Conservation (phyloP, 1,140 invertebrate genomes). For the Platyscapa corneri region DNA sequence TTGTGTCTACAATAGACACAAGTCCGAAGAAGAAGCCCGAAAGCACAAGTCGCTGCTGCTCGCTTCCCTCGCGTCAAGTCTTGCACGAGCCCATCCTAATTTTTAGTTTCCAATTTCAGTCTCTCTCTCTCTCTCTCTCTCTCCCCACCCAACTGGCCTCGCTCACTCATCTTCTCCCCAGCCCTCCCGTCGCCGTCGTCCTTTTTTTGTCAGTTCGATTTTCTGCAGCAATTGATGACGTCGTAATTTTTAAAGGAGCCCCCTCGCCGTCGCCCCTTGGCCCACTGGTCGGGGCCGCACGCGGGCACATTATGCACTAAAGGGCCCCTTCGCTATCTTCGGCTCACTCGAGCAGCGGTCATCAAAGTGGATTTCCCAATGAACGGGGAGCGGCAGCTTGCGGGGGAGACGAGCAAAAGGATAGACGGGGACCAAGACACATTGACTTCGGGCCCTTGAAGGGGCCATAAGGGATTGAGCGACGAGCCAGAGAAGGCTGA, state of each 20-base stretch:
- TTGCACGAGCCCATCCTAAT: neutral
- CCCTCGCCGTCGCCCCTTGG: too few relatives aligned
- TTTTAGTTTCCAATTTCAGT: conserved; percentile 26
- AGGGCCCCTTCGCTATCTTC: conserved; percentile 3
- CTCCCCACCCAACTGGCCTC: too few relatives aligned
- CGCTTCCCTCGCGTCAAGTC: neutral
- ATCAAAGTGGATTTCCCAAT: too few relatives aligned
- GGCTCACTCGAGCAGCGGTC: neutral
- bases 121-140: too few relatives aligned
- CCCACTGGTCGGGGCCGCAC: too few relatives aligned
- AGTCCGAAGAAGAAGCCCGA: neutral
- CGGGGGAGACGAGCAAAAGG: conserved; percentile 10
- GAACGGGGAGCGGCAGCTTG: neutral
- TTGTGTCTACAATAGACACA: neutral
- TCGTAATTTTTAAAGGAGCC: conserved; percentile 37
- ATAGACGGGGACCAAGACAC: neutral
- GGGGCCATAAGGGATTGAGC: neutral
- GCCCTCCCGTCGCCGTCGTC: neutral
- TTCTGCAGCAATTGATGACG: conserved; percentile 50
- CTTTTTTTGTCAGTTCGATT: conserved; percentile 24
- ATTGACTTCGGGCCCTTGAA: too few relatives aligned
- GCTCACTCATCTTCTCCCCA: too few relatives aligned
- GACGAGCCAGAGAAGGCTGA: too few relatives aligned
- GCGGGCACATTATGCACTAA: too few relatives aligned
- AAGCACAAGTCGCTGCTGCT: neutral